Evolutionary conservation across 2,888 invertebrate species (phyloP).

Genomic region (Caenorhabditis virilis): DNA sequence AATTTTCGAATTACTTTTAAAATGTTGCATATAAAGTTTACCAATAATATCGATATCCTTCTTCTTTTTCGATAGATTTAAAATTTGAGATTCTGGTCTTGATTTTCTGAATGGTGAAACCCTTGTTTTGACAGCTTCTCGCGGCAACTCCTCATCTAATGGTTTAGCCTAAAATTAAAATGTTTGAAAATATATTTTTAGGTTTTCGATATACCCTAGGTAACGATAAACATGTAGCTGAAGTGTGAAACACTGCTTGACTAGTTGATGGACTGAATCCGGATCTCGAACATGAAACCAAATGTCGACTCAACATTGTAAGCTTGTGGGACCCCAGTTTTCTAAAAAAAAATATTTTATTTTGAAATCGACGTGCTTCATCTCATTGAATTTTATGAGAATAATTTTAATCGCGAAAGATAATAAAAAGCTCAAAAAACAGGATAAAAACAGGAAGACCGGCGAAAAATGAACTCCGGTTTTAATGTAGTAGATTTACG

Average conservation of each 20-base stretch:
- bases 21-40: neutral
- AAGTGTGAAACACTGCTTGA: constrained; percentile 36
- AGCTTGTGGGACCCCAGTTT: too few species aligned
- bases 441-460: too few species aligned
- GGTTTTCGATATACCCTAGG: constrained; percentile 23
- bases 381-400: too few species aligned
- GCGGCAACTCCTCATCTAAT: constrained; percentile 32
- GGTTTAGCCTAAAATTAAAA: constrained; percentile 30
- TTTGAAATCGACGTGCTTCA: too few species aligned
- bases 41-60: constrained; percentile 46
- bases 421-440: too few species aligned
- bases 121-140: neutral
- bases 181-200: neutral
- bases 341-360: too few species aligned
- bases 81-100: constrained; percentile 12
- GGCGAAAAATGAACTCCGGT: too few species aligned
- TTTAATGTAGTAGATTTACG: too few species aligned
- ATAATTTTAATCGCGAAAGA: too few species aligned
- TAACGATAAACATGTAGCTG: constrained; percentile 10
- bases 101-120: constrained; percentile 1
- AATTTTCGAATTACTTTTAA: neutral
- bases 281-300: neutral
- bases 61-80: constrained; percentile 27
- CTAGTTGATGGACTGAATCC: constrained; percentile 33
- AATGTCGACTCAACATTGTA: neutral